Base-by-base conservation (phyloP, 2,888 invertebrate genomes). In the Silvanus unidentatus region DNA sequence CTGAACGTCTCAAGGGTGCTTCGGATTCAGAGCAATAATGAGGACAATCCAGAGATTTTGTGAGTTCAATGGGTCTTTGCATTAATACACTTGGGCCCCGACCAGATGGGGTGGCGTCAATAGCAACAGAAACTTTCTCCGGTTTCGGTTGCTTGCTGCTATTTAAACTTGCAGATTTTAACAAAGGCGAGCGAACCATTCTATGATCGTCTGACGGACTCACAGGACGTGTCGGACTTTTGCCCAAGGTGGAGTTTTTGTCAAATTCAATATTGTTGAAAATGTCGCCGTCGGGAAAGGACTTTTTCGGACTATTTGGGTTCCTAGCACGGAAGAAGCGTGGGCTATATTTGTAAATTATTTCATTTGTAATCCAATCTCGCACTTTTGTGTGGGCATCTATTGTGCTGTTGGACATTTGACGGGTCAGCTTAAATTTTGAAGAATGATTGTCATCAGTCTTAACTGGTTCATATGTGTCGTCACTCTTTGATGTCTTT, bases 381-480 rank as follows among this genome's bases (percentile, higher is more conserved):
- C 84, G 78, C 1, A 91, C 90, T 76, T 90, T 90, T 10, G 88
- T 85, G 63, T 89, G 86, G 0, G 90, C 86, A 66, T 91, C 90
- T 52, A 91, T 80, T 1, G 90, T 90, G 50, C 88, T 88, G 3
- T 79, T 81, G 4, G 88, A 88, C 61, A 86, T 77, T 67, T 87
- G 85, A 14, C 87, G 71, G 13, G 83, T 77, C 16, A 86, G 69
- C 64, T 83, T 82, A 59, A 81, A 82, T 57, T 77, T 78, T 69
- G 81, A 73, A 66, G 78, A 66, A 52, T 71, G 61, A 52, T 79
- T 78, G 56, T 75, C 71, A 49, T 79, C 77, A 50, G 67, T 63
- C 60, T 75, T 75, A 37, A 72, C 71, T 40, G 76, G 77, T 49
- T 78, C 76, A 39, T 76, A 77, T 28, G 71, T 71, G 40, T 71